Evolutionary conservation across 2,888 invertebrate genomes (phyloP).

Genomic region (Pemphredon lugubris): DNA sequence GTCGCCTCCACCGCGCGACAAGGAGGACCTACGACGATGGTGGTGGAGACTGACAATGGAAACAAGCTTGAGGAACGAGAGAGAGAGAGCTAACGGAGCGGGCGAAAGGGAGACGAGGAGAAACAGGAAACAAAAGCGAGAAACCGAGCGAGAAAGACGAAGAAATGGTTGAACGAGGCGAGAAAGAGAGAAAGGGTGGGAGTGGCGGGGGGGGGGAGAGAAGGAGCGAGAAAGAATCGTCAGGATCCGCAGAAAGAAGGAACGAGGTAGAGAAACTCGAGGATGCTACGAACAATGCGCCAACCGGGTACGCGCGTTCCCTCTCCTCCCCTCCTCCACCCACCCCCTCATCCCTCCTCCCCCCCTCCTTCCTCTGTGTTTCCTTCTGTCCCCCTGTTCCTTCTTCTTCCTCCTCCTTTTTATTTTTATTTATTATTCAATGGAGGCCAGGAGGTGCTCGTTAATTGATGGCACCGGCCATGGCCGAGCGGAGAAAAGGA

Average conservation of each 20-base stretch:
- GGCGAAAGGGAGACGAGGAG: conserved; percentile 22
- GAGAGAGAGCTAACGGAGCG: conserved; percentile 31
- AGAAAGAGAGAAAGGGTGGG: conserved; percentile 20
- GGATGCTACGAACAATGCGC: conserved; percentile 72
- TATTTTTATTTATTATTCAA: conserved; percentile 79
- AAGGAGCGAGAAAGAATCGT: conserved; percentile 37
- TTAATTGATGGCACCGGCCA: conserved; percentile 78
- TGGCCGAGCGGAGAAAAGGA: conserved; percentile 53
- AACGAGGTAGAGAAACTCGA: conserved; percentile 53
- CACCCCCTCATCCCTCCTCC: conserved; percentile 6
- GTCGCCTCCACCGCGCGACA: conserved; percentile 49
- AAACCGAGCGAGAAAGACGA: conserved; percentile 27
- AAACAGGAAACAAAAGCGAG: conserved; percentile 37
- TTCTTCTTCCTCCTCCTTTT: conserved; percentile 52
- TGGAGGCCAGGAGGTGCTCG: conserved; percentile 77
- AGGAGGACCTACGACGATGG: conserved; percentile 57
- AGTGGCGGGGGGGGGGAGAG: conserved; percentile 31
- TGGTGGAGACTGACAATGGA: conserved; percentile 68
- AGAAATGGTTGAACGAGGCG: conserved; percentile 37
- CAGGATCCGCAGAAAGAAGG: conserved; percentile 55
- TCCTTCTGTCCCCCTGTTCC: conserved; percentile 36
- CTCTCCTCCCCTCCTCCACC: conserved; percentile 20
- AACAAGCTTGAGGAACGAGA: conserved; percentile 49
- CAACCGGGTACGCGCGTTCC: conserved; percentile 61
- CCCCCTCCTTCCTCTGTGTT: conserved; percentile 8